phyloP scores from a whole-genome alignment of 2,888 invertebrate species.

The Aquatica leii region DNA sequence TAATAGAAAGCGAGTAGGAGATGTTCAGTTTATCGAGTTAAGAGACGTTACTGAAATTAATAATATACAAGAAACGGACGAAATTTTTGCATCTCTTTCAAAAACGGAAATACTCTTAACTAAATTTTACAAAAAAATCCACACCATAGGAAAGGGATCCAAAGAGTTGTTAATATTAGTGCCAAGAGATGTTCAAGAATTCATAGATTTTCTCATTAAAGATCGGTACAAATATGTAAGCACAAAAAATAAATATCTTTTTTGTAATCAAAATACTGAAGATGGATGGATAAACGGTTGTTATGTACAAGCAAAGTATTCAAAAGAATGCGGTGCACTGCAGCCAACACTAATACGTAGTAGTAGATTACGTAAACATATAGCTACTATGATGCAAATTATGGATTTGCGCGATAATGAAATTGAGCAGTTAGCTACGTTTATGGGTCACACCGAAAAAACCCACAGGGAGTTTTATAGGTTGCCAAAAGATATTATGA shows the following conservation, averaged over 20 bases:
- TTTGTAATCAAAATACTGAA: too few relatives aligned
- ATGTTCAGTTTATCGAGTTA: slow-evolving; percentile 23
- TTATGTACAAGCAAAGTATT: too few relatives aligned
- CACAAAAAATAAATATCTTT: slow-evolving; percentile 10
- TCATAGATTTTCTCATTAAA: slow-evolving; percentile 8
- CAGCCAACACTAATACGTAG: too few relatives aligned
- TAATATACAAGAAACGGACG: slow-evolving; percentile 19
- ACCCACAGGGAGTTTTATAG: too few relatives aligned
- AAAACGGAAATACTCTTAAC: slow-evolving; percentile 17
- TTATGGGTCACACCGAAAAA: too few relatives aligned
- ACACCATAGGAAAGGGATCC: too few relatives aligned
- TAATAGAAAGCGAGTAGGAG: slow-evolving; percentile 17
- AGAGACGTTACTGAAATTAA: slow-evolving; percentile 11
- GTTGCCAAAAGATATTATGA: slow-evolving; percentile 24
- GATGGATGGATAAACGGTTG: too few relatives aligned
- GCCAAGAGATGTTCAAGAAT: slow-evolving; percentile 8
- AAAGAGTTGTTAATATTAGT: slow-evolving; percentile 11
- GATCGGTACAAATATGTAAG: slow-evolving; percentile 12
- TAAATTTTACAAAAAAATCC: too few relatives aligned
- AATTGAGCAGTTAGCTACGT: too few relatives aligned
- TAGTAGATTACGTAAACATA: too few relatives aligned
- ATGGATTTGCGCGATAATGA: too few relatives aligned
- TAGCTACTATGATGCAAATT: too few relatives aligned
- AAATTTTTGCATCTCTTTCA: not conserved
- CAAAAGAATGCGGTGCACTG: not conserved